Base-by-base conservation (phyloP, 2,888 invertebrate species). In the Drosophila nr. perissopoda region DNA sequence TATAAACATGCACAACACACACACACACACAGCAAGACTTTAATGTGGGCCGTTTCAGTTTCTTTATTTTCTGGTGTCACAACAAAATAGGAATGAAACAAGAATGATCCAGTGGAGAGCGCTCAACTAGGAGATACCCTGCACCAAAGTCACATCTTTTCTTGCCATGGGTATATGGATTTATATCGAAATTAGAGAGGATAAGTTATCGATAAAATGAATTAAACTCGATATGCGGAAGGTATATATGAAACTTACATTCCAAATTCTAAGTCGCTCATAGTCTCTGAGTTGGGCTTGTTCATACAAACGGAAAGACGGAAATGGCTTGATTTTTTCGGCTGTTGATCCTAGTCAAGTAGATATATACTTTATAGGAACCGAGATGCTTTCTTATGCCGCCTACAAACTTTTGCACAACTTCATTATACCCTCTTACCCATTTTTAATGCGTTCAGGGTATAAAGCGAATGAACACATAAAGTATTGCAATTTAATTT, bases 401-500 rank as follows among this genome's bases (percentile, higher is more conserved):
- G 21, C 13, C 21, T 16, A 4, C 7, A 16, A 2, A 16, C 7
- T 45, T 45, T 45, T 45, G 2, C 8, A 25, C 2, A 16, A 45
- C 25, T 25, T 45, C 45, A 4, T 16, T 25, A 45, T 25, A 45
- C 25, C 45, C 45, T 4, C 16, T 45, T 16, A 25, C 4, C 4
- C 25, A 45, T 8, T 45, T 45, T 16, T 27, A 45, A 16, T 45
- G 16, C 25, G 25, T 8, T 8, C 25, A 16, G 45, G 45, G 45
- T 45, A 45, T 45, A 16, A 45, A 25, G 25, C 16, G 27, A 63
- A 57, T 27, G 27, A 45, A 42, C 70, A 68, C 68, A 78, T 81
- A 85, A 86, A 86, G 87, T 79, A 86, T 87, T 87, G 88, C 85
- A 87, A 86, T 86, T 86, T 86, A 87, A 87, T 86, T 86, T 86